phyloP scores from a whole-genome alignment of 2,888 invertebrate species.

The Rotaria sp. region DNA sequence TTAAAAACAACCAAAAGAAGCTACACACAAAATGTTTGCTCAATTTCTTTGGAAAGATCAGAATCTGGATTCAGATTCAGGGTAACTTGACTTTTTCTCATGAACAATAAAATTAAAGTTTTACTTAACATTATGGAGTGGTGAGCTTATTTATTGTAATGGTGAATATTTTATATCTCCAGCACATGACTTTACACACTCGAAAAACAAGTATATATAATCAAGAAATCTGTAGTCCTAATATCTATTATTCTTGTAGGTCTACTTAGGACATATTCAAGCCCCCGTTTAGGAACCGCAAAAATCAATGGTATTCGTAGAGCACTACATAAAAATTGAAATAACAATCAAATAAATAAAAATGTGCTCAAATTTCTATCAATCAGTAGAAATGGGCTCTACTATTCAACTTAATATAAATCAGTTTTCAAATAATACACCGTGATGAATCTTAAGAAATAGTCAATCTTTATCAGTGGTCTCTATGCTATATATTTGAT shows the following conservation, averaged over 20 bases:
- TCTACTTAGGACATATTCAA: slow-evolving; percentile 86
- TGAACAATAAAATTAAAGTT: background rate
- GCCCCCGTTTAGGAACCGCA: slow-evolving; percentile 64
- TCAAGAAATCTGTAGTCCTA: slow-evolving; percentile 31
- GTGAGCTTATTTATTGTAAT: slow-evolving; percentile 85
- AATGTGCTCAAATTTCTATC: slow-evolving; percentile 68
- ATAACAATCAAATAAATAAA: slow-evolving; percentile 73
- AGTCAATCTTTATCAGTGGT: too few species aligned
- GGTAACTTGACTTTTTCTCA: slow-evolving; percentile 59
- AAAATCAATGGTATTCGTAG: slow-evolving; percentile 58
- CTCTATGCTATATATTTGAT: too few species aligned
- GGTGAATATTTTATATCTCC: slow-evolving; percentile 86
- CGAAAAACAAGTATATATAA: slow-evolving; percentile 42
- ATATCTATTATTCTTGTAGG: slow-evolving; percentile 59
- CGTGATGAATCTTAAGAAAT: too few species aligned
- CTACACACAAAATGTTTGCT: slow-evolving; percentile 79
- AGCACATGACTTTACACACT: slow-evolving; percentile 69
- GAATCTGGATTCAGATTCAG: slow-evolving; percentile 74
- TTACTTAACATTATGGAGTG: slow-evolving; percentile 47
- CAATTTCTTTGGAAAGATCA: slow-evolving; percentile 84
- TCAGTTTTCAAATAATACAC: too few species aligned
- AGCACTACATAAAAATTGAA: slow-evolving; percentile 85
- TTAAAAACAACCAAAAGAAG: slow-evolving; percentile 68
- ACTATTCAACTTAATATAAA: background rate
- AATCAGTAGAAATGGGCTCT: slow-evolving; percentile 45